Conservation (phyloP, 2,113 vertebrate species). For the Salvelinus fontinalis region DNA sequence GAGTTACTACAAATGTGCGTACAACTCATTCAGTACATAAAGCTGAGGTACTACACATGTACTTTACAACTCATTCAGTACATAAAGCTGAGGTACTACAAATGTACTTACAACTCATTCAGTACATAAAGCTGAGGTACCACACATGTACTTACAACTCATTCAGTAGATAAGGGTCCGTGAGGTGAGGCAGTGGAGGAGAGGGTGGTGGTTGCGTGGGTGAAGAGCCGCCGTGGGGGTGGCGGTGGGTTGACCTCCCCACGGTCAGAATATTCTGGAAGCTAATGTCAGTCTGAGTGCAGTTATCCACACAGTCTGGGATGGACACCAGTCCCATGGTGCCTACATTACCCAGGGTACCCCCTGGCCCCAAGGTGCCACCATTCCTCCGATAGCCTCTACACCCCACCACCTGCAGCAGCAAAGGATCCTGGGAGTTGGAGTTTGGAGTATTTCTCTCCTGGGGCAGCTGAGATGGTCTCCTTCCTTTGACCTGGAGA, state of each 20-base stretch:
- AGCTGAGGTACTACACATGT: background rate
- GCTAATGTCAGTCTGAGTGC: conserved; percentile 86
- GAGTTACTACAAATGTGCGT: too few relatives aligned
- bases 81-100: background rate
- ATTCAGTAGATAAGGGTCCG: conserved; percentile 71
- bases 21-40: too few relatives aligned
- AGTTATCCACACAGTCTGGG: conserved; percentile 77
- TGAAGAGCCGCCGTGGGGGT: conserved; percentile 15
- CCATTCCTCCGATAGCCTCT: conserved; percentile 65
- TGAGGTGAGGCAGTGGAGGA: conserved; percentile 70
- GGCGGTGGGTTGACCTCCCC: conserved; percentile 55
- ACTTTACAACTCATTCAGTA: too few relatives aligned
- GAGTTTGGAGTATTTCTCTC: conserved; percentile 70
- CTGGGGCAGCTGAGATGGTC: conserved; percentile 72
- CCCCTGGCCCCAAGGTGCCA: conserved; percentile 13
- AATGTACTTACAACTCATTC: conserved; percentile 39
- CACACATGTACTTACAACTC: conserved; percentile 69
- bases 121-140: background rate
- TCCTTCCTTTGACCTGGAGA: conserved; percentile 76
- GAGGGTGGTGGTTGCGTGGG: conserved; percentile 42
- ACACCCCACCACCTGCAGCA: conserved; percentile 43
- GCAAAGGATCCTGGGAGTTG: conserved; percentile 71
- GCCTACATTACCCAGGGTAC: conserved; percentile 28
- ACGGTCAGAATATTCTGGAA: conserved; percentile 79
- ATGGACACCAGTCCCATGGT: conserved; percentile 48